These are phyloP conservation scores for Hormaphis cornu DNA, from an alignment of 1,140 invertebrate species.

Conservation along the genomic window DNA sequence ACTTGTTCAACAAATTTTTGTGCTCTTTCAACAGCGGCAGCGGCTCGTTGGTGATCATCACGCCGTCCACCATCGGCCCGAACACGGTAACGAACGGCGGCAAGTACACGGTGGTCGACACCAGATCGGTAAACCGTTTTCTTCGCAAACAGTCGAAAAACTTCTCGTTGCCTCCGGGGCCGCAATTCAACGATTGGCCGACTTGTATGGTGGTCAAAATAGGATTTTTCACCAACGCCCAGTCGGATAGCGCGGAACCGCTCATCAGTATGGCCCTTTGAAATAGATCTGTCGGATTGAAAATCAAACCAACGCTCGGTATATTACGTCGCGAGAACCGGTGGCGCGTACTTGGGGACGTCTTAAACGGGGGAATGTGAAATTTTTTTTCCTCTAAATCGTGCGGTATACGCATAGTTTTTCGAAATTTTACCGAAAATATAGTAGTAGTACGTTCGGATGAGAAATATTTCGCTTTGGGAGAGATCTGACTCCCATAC, in stretches of 20 bases:
- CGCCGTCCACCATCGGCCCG: slow-evolving; percentile 73
- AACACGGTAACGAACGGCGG: slow-evolving; percentile 60
- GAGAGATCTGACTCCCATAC: no score
- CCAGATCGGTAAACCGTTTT: slow-evolving; percentile 57
- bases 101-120: slow-evolving; percentile 53
- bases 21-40: not conserved
- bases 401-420: no score
- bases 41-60: slow-evolving; percentile 70
- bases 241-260: slow-evolving; percentile 81
- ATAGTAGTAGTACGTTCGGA: no score
- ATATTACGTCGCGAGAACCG: no score
- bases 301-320: no score
- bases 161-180: slow-evolving; percentile 48
- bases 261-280: slow-evolving; percentile 88
- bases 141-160: slow-evolving; percentile 53
- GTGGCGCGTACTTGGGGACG: no score
- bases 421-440: no score
- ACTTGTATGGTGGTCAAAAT: slow-evolving; percentile 69
- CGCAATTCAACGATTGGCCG: slow-evolving; percentile 68
- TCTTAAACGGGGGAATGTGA: no score
- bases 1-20: slow-evolving; percentile 6
- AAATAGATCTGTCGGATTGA: slow-evolving; percentile 61
- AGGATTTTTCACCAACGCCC: slow-evolving; percentile 75
- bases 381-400: no score
- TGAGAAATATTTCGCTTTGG: no score